phyloP scores from a whole-genome alignment of 2,888 invertebrate genomes.

The Hemicrepidius hirtus region DNA sequence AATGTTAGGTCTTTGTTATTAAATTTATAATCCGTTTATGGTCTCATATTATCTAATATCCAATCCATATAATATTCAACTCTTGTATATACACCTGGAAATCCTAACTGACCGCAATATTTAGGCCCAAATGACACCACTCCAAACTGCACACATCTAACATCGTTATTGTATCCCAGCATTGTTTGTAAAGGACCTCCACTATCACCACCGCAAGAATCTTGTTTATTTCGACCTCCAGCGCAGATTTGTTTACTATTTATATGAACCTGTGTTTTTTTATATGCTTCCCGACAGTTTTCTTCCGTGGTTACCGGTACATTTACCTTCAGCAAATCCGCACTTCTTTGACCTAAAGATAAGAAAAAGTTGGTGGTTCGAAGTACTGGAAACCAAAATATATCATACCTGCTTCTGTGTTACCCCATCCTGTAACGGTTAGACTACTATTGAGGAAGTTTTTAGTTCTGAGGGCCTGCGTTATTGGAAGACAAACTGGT shows the following conservation, averaged over 20 bases:
- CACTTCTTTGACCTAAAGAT: conserved; percentile 38
- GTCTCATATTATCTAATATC: conserved; percentile 73
- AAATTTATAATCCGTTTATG: too few species aligned
- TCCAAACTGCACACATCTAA: conserved; percentile 75
- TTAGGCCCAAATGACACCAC: conserved; percentile 72
- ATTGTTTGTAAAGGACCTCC: conserved; percentile 77
- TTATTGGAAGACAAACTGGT: conserved; percentile 72
- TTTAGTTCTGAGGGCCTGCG: conserved; percentile 62
- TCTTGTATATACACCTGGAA: conserved; percentile 82
- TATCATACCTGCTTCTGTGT: conserved; percentile 75
- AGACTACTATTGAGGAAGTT: conserved; percentile 73
- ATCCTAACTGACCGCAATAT: conserved; percentile 71
- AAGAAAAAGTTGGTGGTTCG: not conserved
- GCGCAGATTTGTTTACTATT: conserved; percentile 76
- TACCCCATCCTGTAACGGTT: conserved; percentile 85
- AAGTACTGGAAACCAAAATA: not conserved
- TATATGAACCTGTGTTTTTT: conserved; percentile 57
- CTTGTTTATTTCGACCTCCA: conserved; percentile 75
- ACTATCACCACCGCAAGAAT: conserved; percentile 81
- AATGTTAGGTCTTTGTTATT: too few species aligned
- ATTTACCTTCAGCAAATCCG: conserved; percentile 31
- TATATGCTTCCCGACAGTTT: conserved; percentile 58
- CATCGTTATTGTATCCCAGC: conserved; percentile 8
- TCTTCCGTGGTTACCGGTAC: conserved; percentile 66
- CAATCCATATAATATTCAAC: conserved; percentile 78